phyloP scores from a whole-genome alignment of 2,113 vertebrate genomes.

The Oreochromis tanganicae region DNA sequence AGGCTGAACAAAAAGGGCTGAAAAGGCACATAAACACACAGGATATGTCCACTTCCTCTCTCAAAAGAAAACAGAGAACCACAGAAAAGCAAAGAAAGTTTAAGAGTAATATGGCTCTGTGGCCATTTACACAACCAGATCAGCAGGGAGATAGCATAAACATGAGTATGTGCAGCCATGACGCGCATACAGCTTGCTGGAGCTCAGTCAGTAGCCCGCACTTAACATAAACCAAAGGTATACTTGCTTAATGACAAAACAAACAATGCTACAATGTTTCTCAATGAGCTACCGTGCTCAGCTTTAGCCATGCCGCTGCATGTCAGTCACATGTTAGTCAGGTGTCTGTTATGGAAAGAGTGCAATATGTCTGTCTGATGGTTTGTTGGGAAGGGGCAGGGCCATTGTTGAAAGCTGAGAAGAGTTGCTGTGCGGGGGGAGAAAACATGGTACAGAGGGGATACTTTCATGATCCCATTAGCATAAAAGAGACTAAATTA shows the following conservation, averaged over 20 bases:
- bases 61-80: conserved; percentile 7
- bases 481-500: conserved; percentile 99
- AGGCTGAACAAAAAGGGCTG: background rate
- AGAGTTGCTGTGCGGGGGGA: conserved; percentile 79
- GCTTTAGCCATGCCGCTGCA: conserved; percentile 14
- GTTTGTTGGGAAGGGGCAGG: conserved; percentile 84
- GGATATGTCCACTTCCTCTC: conserved; percentile 36
- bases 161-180: conserved; percentile 4
- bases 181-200: background rate
- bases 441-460: conserved; percentile 80
- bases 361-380: conserved; percentile 76
- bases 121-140: conserved; percentile 11
- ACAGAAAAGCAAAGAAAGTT: conserved; percentile 2
- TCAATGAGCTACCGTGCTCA: background rate
- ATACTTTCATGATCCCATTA: conserved; percentile 99
- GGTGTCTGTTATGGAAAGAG: conserved; percentile 68
- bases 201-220: background rate
- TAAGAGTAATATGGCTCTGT: background rate
- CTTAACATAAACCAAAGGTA: background rate
- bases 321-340: conserved; percentile 29
- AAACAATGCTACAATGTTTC: background rate
- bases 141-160: background rate
- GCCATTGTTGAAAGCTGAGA: conserved; percentile 95
- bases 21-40: conserved; percentile 36
- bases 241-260: background rate